Evolutionary conservation across 2,797 vertebrate genomes (phyloP).

Genomic region (Ceyx erithaca): DNA sequence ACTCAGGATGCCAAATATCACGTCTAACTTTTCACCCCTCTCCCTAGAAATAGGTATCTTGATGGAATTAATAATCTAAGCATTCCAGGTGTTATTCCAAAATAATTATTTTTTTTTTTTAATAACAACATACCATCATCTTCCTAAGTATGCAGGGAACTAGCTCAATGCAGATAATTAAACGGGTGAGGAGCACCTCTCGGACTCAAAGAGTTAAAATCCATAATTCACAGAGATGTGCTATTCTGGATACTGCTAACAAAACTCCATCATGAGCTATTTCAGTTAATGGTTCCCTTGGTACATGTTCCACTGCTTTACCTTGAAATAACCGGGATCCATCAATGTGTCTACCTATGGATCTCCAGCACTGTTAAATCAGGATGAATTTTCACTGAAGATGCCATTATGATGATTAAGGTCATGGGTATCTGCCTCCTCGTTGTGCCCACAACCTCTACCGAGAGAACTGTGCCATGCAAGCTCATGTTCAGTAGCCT

Average conservation of each 20-base stretch:
- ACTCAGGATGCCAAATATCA: background rate
- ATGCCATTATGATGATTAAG: rapidly evolving
- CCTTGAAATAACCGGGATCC: background rate
- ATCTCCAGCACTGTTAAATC: background rate
- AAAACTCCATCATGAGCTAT: background rate
- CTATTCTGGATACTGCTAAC: background rate
- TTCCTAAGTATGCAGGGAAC: background rate
- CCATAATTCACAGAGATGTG: background rate
- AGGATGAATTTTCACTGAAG: background rate
- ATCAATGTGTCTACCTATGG: background rate
- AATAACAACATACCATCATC: background rate
- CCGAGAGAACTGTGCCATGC: background rate
- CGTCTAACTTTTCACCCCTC: background rate
- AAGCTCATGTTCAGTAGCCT: rapidly evolving
- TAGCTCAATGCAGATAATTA: background rate
- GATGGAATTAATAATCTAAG: background rate
- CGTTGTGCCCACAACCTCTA: background rate
- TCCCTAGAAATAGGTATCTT: background rate
- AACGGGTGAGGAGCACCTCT: background rate
- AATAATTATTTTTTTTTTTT: background rate
- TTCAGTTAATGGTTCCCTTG: background rate
- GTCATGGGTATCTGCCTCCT: background rate
- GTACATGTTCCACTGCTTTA: background rate
- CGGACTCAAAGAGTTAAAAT: background rate
- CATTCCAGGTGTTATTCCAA: background rate